phyloP scores from a whole-genome alignment of 2,797 vertebrate species.

The Enteromius viviparus region DNA sequence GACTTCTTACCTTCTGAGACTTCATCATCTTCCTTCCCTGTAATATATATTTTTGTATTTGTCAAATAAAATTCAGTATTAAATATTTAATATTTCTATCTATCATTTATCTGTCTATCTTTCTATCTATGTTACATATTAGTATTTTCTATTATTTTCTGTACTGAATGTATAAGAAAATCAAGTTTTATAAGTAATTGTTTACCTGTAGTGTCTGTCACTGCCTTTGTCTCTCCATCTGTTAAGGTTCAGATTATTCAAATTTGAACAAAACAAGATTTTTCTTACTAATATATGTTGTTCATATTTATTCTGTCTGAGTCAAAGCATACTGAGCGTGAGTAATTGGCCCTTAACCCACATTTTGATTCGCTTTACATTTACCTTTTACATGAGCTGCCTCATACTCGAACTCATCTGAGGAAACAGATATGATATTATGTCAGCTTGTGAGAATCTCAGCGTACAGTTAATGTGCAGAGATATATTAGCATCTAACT shows the following conservation, averaged over 20 bases:
- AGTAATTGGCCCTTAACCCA: background rate
- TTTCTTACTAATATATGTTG: slow-evolving; percentile 22
- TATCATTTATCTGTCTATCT: background rate
- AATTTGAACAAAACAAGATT: background rate
- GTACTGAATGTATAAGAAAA: background rate
- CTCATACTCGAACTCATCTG: slow-evolving; percentile 75
- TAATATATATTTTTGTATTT: slow-evolving; percentile 19
- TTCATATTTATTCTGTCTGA: slow-evolving; percentile 9
- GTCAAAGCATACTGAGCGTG: background rate
- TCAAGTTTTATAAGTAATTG: background rate
- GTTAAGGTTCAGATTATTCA: background rate
- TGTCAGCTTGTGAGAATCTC: background rate
- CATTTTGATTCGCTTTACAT: slow-evolving; percentile 14
- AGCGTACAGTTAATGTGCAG: background rate
- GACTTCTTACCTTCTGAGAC: slow-evolving; percentile 57
- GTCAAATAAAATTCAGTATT: background rate
- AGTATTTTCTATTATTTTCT: background rate
- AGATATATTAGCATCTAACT: background rate
- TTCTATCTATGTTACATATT: background rate
- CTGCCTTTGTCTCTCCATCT: slow-evolving; percentile 4
- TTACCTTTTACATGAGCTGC: slow-evolving; percentile 69
- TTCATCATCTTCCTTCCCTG: slow-evolving; percentile 66
- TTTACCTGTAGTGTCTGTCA: background rate
- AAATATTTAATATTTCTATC: background rate
- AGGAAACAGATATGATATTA: slow-evolving; percentile 25